phyloP scores from a whole-genome alignment of 2,888 invertebrate genomes.

The Drosophila niveifrons region DNA sequence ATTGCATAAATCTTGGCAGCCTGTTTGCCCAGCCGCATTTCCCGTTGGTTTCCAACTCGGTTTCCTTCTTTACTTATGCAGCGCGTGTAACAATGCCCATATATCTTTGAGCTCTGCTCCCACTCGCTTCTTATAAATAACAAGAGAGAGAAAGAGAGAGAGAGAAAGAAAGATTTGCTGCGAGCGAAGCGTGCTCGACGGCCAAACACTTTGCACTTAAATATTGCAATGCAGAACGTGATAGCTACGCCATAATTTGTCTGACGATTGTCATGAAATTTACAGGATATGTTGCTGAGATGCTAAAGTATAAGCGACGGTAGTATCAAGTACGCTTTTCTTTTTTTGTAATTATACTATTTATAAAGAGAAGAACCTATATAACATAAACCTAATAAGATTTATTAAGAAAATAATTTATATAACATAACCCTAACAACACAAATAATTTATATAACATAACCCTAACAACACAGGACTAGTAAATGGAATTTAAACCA shows the following conservation, averaged over 20 bases:
- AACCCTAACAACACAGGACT: too few species aligned
- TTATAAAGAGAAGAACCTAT: too few species aligned
- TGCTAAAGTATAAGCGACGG: neutral
- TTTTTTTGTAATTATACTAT: neutral
- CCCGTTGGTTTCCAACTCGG: neutral
- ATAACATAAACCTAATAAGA: too few species aligned
- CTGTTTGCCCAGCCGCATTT: neutral
- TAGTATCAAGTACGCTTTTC: neutral
- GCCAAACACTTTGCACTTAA: neutral
- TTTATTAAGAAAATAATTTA: too few species aligned
- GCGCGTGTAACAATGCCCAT: slow-evolving; percentile 48
- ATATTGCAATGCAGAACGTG: slow-evolving; percentile 1
- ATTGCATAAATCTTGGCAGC: slow-evolving; percentile 32
- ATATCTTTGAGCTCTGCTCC: slow-evolving; percentile 52
- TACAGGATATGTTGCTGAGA: neutral
- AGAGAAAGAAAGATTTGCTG: neutral
- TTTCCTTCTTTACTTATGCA: slow-evolving; percentile 47
- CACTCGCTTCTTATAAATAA: slow-evolving; percentile 14
- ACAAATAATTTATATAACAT: too few species aligned
- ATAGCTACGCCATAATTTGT: neutral
- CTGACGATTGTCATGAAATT: neutral
- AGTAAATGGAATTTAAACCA: too few species aligned
- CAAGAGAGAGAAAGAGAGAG: neutral
- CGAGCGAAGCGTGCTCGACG: neutral
- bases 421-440: too few species aligned